phyloP scores from a whole-genome alignment of 1,140 invertebrate genomes.

The Euwallacea fornicatus region DNA sequence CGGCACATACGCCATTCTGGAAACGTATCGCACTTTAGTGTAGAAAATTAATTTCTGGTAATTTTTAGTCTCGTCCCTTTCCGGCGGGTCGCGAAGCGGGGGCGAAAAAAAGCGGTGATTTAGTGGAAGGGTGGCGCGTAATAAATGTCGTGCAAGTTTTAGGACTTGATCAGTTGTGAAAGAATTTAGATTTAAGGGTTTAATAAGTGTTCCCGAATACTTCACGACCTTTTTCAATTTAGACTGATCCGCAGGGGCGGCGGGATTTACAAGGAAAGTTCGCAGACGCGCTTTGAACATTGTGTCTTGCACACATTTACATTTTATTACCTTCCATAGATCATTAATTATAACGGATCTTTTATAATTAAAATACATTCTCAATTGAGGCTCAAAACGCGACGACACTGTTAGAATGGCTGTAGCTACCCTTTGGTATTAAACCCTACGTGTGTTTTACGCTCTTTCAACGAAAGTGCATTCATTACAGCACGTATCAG shows the following conservation, averaged over 20 bases:
- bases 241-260: conserved; percentile 1
- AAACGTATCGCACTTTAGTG: conserved; percentile 11
- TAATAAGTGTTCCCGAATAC: conserved; percentile 43
- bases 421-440: too few relatives aligned
- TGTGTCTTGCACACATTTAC: background rate
- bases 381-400: too few relatives aligned
- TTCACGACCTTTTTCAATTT: conserved; percentile 32
- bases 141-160: conserved; percentile 46
- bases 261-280: conserved; percentile 4
- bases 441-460: too few relatives aligned
- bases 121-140: conserved; percentile 41
- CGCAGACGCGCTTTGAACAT: background rate
- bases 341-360: background rate
- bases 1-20: conserved; percentile 16
- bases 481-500: background rate
- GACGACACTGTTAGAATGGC: too few relatives aligned
- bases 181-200: conserved; percentile 47
- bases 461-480: too few relatives aligned
- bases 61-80: conserved; percentile 37
- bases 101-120: conserved; percentile 44
- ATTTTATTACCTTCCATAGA: conserved; percentile 5
- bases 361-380: background rate
- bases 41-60: conserved; percentile 44
- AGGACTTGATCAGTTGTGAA: conserved; percentile 45
- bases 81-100: conserved; percentile 10